Conservation (phyloP, 92 coral and sea anemone genomes). For the Metridium senile region DNA sequence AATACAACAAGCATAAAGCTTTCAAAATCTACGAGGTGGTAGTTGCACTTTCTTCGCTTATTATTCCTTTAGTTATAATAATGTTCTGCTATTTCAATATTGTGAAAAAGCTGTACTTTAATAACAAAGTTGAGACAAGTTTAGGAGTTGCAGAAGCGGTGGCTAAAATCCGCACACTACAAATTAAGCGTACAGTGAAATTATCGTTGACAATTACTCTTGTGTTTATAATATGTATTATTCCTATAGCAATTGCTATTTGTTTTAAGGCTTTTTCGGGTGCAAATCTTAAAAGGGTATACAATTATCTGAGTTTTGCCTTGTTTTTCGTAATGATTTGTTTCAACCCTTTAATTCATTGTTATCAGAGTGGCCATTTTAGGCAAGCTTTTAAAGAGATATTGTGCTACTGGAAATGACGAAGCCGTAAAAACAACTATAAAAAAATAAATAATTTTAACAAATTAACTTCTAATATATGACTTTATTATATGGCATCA, state of each 20-base stretch:
- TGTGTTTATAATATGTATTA: conserved; percentile 6
- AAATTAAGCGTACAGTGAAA: conserved; percentile 8
- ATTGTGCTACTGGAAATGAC: no score
- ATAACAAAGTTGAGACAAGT: not conserved
- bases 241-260: conserved; percentile 3
- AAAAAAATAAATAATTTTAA: no score
- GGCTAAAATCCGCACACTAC: not conserved
- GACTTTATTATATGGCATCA: no score
- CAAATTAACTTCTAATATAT: no score
- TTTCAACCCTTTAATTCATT: conserved; percentile 20
- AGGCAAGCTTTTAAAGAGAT: no score
- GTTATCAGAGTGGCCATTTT: conserved; percentile 4
- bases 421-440: no score
- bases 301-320: not conserved
- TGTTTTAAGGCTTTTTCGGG: conserved; percentile 1
- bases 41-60: not conserved
- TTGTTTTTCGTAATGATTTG: conserved; percentile 11
- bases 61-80: not conserved
- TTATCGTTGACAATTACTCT: conserved; percentile 13
- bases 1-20: not conserved
- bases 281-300: not conserved
- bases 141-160: conserved; percentile 3
- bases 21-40: not conserved
- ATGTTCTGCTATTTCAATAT: conserved; percentile 20
- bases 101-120: conserved; percentile 11